Base-by-base conservation (phyloP, 2,888 invertebrate genomes). In the Trypoxylon attenuatum region DNA sequence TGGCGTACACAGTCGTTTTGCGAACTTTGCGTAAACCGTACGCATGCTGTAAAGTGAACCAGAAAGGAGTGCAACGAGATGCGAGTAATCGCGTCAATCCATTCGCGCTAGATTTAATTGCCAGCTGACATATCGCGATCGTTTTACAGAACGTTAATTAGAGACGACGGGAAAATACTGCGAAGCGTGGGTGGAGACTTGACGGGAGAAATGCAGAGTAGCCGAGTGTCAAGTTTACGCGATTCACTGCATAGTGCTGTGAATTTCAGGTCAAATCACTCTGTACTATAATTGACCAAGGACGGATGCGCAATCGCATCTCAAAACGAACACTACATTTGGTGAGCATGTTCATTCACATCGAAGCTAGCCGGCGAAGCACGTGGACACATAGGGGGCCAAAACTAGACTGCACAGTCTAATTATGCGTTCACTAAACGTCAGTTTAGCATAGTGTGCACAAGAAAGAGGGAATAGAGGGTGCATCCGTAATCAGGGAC, bases 201-300 rank as follows among this genome's bases (percentile, higher is more conserved):
- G 18, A 50, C 15, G 15, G 58, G 45, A 54, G 38, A 21, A 33
- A 45, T 29, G 23, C 21, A 6, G 5, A 13, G 8, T n/a, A n/a
- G n/a, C 23, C 38, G 41, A 55, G 55, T 66, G 46, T 67, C 66
- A 65, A 67, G 67, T 67, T 65, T 65, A 58, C 45, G 18, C 41
- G 42, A 22, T 53, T 39, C 3, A 47, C 25, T 18, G 46, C 50
- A 25, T 23, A 13, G 25, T 29, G n/a, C 43, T 23, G 38, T 21
- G 25, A 58, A 62, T 52, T 58, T 33, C 38, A 27, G 8, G n/a
- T 51, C 41, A 18, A 3, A 25, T 42, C 16, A 5, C 23, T 23
- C 18, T 23, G 18, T 10, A 2, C 19, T 13, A 23, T 33, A 19
- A 5, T 18, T 6, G 19, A 42, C 25, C 5, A 46, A 15, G 29